These are phyloP conservation scores for Simalia tracyae DNA, from an alignment of 2,797 vertebrate species.

Conservation along the genomic window DNA sequence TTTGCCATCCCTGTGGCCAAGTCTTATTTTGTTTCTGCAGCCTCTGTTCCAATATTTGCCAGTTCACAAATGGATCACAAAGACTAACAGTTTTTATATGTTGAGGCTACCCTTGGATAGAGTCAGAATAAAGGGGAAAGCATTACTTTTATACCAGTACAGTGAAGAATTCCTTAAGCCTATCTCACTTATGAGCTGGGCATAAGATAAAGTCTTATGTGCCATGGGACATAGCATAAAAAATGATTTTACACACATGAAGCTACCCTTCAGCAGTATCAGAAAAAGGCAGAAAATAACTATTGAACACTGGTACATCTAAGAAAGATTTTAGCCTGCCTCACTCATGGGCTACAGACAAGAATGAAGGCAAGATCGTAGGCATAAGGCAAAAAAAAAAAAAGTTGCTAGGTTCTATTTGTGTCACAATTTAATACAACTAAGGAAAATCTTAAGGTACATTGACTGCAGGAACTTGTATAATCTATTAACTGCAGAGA, in stretches of 20 bases:
- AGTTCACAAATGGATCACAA: background rate
- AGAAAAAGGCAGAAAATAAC: background rate
- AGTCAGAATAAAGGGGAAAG: background rate
- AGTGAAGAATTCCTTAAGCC: background rate
- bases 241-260: background rate
- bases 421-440: too few relatives aligned
- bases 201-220: background rate
- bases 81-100: background rate
- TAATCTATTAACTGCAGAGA: background rate
- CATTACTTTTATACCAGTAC: background rate
- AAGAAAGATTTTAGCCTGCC: background rate
- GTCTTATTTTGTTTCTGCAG: background rate
- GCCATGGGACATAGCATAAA: background rate
- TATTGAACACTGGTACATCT: background rate
- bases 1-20: background rate
- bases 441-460: background rate
- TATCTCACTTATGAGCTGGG: background rate
- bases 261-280: background rate
- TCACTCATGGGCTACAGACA: background rate
- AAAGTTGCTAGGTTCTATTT: too few relatives aligned
- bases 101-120: background rate
- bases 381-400: background rate
- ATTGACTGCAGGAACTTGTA: background rate
- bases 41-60: background rate
- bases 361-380: background rate